Conservation (phyloP, 2,888 invertebrate species). For the Tetrapedia diversipes region DNA sequence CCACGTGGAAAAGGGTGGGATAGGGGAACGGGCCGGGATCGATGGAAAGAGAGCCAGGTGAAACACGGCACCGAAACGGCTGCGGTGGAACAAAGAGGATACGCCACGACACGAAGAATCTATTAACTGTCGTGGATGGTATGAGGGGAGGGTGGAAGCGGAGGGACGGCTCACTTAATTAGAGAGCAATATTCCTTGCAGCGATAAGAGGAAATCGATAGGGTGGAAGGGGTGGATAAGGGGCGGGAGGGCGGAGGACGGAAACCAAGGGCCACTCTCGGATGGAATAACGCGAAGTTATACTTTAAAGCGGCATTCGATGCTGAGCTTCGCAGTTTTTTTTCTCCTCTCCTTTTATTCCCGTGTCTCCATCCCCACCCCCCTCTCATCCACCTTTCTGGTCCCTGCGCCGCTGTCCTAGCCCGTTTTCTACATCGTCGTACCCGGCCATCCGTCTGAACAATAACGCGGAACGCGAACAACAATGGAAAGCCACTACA, state of each 20-base stretch:
- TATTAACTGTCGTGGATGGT: slow-evolving; percentile 46
- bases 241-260: neutral
- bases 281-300: slow-evolving; percentile 51
- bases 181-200: slow-evolving; percentile 36
- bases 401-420: neutral
- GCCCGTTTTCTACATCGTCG: slow-evolving; percentile 17
- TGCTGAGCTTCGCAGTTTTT: slow-evolving; percentile 25
- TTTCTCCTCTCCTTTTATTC: neutral
- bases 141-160: too few species aligned
- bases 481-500: slow-evolving; percentile 57
- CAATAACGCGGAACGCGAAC: slow-evolving; percentile 51
- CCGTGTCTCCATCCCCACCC: too few species aligned
- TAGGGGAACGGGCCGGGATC: neutral
- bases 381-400: neutral
- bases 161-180: slow-evolving; percentile 40
- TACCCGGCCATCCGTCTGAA: slow-evolving; percentile 37
- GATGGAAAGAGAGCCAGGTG: neutral
- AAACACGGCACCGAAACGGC: neutral
- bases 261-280: slow-evolving; percentile 33
- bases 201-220: slow-evolving; percentile 42
- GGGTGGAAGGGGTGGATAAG: neutral
- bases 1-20: neutral
- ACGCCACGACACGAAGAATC: slow-evolving; percentile 32
- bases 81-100: neutral
- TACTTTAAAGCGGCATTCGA: slow-evolving; percentile 43